phyloP scores from a whole-genome alignment of 2,888 invertebrate species.

The Polyploca ridens region DNA sequence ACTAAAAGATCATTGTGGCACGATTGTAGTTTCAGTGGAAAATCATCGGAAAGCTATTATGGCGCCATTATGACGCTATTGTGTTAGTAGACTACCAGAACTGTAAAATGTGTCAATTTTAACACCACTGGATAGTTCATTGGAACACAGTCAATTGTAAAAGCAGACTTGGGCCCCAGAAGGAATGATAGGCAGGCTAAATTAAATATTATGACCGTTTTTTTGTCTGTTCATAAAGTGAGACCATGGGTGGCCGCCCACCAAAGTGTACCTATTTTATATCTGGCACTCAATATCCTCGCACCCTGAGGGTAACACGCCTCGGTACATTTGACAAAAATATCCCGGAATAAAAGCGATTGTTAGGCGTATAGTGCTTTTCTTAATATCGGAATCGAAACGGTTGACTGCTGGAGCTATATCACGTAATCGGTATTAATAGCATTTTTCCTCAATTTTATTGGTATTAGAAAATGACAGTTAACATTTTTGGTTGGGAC shows the following conservation, averaged over 20 bases:
- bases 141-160: neutral
- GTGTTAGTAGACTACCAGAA: too few species aligned
- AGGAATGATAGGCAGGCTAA: neutral
- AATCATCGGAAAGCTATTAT: too few species aligned
- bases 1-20: too few species aligned
- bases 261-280: too few species aligned
- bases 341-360: neutral
- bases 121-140: too few species aligned
- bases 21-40: too few species aligned
- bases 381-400: neutral
- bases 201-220: neutral
- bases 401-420: neutral
- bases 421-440: neutral
- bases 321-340: neutral
- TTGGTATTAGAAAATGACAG: too few species aligned
- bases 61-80: too few species aligned
- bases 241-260: neutral
- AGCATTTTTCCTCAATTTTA: too few species aligned
- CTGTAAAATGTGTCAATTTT: too few species aligned
- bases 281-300: too few species aligned
- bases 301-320: neutral
- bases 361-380: constrained; percentile 2
- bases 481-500: too few species aligned
- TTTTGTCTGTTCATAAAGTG: neutral
- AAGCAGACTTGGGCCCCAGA: neutral